Conservation (phyloP, 2,888 invertebrate species). For the Quadriops clusia region DNA sequence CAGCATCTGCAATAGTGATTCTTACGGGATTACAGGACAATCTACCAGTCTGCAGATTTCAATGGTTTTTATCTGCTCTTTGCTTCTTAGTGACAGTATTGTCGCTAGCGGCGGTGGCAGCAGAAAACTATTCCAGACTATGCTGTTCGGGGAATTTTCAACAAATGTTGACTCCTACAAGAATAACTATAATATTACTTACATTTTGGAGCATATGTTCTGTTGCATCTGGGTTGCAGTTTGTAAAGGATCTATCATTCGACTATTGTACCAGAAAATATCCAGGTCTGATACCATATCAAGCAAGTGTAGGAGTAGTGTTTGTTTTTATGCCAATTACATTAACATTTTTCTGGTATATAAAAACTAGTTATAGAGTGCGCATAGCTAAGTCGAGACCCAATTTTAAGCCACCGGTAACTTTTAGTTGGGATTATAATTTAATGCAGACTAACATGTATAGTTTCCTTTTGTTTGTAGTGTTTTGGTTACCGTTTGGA, state of each 20-base stretch:
- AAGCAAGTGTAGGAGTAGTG: slow-evolving; percentile 43
- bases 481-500: slow-evolving; percentile 59
- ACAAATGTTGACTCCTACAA: slow-evolving; percentile 37
- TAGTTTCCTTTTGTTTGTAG: slow-evolving; percentile 49
- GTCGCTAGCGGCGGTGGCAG: slow-evolving; percentile 50
- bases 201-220: slow-evolving; percentile 46
- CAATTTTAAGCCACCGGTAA: slow-evolving; percentile 50
- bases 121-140: slow-evolving; percentile 53
- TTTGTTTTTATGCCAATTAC: slow-evolving; percentile 49
- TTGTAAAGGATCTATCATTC: slow-evolving; percentile 48
- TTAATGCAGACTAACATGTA: slow-evolving; percentile 51
- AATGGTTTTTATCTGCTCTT: slow-evolving; percentile 54
- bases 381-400: slow-evolving; percentile 41
- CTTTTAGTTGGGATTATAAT: slow-evolving; percentile 50
- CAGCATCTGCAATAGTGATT: slow-evolving; percentile 56
- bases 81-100: slow-evolving; percentile 55
- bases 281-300: slow-evolving; percentile 44
- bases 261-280: slow-evolving; percentile 53
- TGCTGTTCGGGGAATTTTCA: slow-evolving; percentile 44
- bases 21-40: slow-evolving; percentile 50
- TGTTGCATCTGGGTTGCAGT: slow-evolving; percentile 47
- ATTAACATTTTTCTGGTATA: slow-evolving; percentile 43
- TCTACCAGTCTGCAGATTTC: slow-evolving; percentile 48
- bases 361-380: slow-evolving; percentile 40
- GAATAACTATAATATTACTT: slow-evolving; percentile 43